These are phyloP conservation scores for Setophaga petechia DNA, from an alignment of 2,113 vertebrate genomes.

Conservation along the genomic window DNA sequence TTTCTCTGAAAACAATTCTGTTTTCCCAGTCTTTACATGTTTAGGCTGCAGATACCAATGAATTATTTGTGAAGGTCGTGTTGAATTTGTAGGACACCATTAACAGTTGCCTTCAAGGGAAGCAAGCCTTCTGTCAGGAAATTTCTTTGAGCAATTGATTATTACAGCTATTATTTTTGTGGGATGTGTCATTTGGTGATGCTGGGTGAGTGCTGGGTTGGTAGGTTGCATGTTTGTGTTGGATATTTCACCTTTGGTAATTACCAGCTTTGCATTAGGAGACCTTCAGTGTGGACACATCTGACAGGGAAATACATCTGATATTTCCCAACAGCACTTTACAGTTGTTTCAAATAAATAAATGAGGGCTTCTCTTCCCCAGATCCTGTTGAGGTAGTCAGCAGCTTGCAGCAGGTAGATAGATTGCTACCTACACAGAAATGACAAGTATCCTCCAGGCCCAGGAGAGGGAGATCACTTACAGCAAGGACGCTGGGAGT, in stretches of 20 bases:
- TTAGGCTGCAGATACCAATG: background rate
- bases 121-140: background rate
- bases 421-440: conserved; percentile 34
- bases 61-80: conserved; percentile 34
- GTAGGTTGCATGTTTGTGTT: background rate
- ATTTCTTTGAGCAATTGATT: conserved; percentile 26
- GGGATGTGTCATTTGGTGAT: background rate
- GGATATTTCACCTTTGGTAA: conserved; percentile 24
- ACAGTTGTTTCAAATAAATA: conserved; percentile 18
- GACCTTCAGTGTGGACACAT: background rate
- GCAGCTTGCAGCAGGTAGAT: background rate
- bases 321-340: background rate
- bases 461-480: conserved; percentile 13
- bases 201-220: background rate
- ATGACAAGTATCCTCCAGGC: conserved; percentile 16
- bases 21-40: background rate
- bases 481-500: background rate
- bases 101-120: conserved; percentile 4
- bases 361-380: conserved; percentile 16
- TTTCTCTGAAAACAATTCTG: background rate
- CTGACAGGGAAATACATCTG: background rate
- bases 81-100: conserved; percentile 5
- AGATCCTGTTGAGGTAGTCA: conserved; percentile 17
- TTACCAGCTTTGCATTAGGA: background rate
- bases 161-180: background rate